A percentile compares a stretch with the other conserved stretches of the same genome.
Conservation (phyloP, 2,113 vertebrate genomes). For the Eurystomus gularis region DNA sequence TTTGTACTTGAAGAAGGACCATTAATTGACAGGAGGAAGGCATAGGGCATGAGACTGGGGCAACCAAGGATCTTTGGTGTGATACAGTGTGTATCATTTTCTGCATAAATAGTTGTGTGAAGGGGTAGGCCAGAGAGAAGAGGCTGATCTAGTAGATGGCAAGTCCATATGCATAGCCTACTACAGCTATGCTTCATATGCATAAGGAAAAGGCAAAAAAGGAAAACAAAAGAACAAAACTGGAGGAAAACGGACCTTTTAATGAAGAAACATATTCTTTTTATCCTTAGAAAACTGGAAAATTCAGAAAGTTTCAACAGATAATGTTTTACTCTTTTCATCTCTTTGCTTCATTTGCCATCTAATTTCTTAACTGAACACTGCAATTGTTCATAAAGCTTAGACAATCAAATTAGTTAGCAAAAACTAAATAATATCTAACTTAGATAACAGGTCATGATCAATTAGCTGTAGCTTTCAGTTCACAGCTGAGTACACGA, state of each 20-base stretch:
- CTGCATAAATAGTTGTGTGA: neutral
- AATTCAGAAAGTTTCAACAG: neutral
- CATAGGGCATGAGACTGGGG: neutral
- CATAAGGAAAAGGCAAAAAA: neutral
- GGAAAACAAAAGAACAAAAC: neutral
- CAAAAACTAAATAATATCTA: neutral
- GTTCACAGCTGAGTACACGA: neutral
- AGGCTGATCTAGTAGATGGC: neutral
- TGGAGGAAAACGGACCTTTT: accelerated
- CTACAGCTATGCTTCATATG: neutral
- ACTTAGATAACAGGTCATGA: neutral
- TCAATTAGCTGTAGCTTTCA: neutral
- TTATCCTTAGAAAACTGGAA: neutral
- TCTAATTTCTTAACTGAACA: neutral
- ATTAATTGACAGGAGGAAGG: neutral
- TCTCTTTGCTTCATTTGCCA: neutral
- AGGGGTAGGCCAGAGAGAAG: neutral
- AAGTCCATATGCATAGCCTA: neutral
- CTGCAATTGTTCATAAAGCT: neutral
- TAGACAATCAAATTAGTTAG: neutral
- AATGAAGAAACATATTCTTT: neutral
- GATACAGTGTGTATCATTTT: neutral
- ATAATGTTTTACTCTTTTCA: neutral
- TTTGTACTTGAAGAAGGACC: neutral
- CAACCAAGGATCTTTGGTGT: neutral